A percentile compares a stretch with the other conserved stretches of the same genome.
Evolutionary conservation across 1,140 invertebrate species (phyloP).

Genomic region (Aphelenchoides fujianensis): DNA sequence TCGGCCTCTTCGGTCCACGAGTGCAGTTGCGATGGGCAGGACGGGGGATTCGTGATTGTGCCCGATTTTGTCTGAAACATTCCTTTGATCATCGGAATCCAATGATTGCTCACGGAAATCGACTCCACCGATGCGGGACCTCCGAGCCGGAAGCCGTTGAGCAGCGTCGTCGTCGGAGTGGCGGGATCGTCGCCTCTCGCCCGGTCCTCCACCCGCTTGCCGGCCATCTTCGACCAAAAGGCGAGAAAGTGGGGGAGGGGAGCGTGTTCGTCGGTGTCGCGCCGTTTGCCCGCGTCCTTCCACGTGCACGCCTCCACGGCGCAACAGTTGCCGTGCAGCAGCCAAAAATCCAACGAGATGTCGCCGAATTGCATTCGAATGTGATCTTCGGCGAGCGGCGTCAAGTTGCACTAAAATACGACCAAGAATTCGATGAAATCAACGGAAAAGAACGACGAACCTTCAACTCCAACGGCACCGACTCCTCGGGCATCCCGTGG

Average conservation of each 20-base stretch:
- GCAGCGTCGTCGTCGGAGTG: no score
- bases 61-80: no score
- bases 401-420: background rate
- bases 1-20: background rate
- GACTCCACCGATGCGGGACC: no score
- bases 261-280: background rate
- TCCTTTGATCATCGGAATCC: no score
- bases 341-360: background rate
- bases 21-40: background rate
- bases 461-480: background rate
- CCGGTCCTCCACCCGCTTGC: no score
- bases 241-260: background rate
- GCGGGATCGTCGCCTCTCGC: no score
- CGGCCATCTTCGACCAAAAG: no score
- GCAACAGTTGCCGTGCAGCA: background rate
- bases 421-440: background rate
- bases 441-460: background rate
- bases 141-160: no score
- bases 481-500: background rate
- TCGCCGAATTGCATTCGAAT: background rate
- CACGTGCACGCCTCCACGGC: background rate
- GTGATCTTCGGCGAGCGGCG: background rate
- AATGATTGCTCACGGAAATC: no score
- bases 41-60: background rate
- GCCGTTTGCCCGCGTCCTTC: background rate